These are phyloP conservation scores for Aphyosemion australe DNA, from an alignment of 2,113 vertebrate species.

Conservation along the genomic window DNA sequence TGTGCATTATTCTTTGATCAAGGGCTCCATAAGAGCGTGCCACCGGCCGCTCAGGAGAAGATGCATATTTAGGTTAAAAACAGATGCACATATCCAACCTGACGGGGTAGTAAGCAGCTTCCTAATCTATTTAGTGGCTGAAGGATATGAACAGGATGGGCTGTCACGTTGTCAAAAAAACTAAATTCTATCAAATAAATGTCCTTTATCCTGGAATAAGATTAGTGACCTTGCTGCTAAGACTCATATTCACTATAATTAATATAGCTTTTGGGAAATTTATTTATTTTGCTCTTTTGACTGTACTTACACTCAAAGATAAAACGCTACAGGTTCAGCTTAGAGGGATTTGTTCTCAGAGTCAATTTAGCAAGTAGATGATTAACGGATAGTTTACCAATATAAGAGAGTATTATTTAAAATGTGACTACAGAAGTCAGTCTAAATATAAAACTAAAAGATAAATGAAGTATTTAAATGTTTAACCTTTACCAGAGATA, in stretches of 20 bases:
- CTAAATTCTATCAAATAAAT: conserved; percentile 66
- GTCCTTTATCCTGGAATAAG: conserved; percentile 68
- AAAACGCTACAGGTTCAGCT: conserved; percentile 36
- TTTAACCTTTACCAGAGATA: too few species aligned
- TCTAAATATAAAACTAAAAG: neutral
- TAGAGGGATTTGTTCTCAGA: conserved; percentile 53
- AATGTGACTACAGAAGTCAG: neutral
- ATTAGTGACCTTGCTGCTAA: conserved; percentile 47
- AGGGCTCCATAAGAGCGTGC: conserved; percentile 68
- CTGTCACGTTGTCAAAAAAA: conserved; percentile 57
- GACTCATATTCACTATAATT: conserved; percentile 9
- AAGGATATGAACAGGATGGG: conserved; percentile 59
- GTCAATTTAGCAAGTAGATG: conserved; percentile 46
- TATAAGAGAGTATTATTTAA: conserved; percentile 20
- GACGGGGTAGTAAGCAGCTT: conserved; percentile 65
- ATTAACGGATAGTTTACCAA: conserved; percentile 38
- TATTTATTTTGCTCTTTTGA: conserved; percentile 45
- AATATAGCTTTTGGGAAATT: conserved; percentile 34
- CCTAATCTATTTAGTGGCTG: conserved; percentile 68
- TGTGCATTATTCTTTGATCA: conserved; percentile 80
- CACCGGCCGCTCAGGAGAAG: conserved; percentile 57
- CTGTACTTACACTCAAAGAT: conserved; percentile 52
- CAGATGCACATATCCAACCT: conserved; percentile 67
- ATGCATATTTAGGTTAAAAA: conserved; percentile 65
- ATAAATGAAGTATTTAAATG: too few species aligned